phyloP scores from a whole-genome alignment of 2,888 invertebrate genomes.

The Miltochrista miniata region DNA sequence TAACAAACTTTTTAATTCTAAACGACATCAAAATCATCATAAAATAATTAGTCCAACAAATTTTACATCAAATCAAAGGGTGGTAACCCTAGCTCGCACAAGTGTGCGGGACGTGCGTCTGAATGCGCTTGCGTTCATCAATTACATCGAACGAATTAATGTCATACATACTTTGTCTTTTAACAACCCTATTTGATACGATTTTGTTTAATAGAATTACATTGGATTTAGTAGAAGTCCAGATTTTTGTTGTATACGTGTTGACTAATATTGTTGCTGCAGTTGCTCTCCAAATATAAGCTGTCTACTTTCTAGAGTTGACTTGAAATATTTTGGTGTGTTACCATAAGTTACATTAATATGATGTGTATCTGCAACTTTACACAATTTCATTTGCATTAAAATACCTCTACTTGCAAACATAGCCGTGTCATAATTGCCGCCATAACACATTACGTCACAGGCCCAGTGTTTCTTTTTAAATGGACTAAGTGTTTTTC shows the following conservation, averaged over 20 bases:
- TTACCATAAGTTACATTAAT: too few relatives aligned
- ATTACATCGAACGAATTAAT: constrained; percentile 35
- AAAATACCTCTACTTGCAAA: too few relatives aligned
- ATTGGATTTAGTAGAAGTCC: too few relatives aligned
- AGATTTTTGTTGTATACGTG: neutral
- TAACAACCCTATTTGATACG: constrained; percentile 18
- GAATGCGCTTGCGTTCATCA: constrained; percentile 38
- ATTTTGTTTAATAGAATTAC: constrained; percentile 4
- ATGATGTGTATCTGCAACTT: too few relatives aligned
- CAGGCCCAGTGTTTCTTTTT: too few relatives aligned
- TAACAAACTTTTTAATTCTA: neutral
- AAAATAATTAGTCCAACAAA: constrained; percentile 19
- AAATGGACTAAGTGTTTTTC: too few relatives aligned
- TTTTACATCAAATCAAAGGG: constrained; percentile 33
- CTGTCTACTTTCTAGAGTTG: too few relatives aligned
- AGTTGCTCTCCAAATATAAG: neutral
- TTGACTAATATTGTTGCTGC: too few relatives aligned
- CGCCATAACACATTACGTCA: too few relatives aligned
- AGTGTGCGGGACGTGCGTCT: constrained; percentile 33
- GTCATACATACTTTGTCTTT: constrained; percentile 20
- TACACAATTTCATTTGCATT: too few relatives aligned
- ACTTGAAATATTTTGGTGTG: too few relatives aligned
- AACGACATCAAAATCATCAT: constrained; percentile 15
- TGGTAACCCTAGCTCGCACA: constrained; percentile 31
- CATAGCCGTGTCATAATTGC: too few relatives aligned